Base-by-base conservation (phyloP, 2,888 invertebrate genomes). In the Scaptodrosophila latifasciaeformis region DNA sequence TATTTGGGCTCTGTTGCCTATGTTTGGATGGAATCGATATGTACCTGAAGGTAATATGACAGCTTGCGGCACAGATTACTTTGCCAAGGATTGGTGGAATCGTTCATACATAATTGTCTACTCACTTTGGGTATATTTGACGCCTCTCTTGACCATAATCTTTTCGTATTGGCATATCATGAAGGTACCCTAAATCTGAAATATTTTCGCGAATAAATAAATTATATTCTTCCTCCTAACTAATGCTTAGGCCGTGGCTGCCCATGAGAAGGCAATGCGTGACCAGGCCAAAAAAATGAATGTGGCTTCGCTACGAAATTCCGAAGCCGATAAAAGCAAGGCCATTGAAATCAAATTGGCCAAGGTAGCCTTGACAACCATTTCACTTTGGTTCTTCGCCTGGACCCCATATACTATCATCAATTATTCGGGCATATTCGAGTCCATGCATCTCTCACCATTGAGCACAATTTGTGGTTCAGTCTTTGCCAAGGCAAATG, bases 21-120 rank as follows among this genome's bases (percentile, higher is more conserved):
- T 91, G 62, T 86, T 91, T 44, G 91, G 91, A 47, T 91, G 89
- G 89, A 89, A 89, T 76, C 87, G 89, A 66, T 91, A 91, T 81
- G 90, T 91, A 10, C 91, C 91, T 2, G 91, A 91, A 82, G 91
- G 91, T 3, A 91, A 91, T 74, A 90, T 91, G 88, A 90, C 90
- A 0, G 89, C 90, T 1, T 91, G 91, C 65, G 91, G 89, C 50
- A 89, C 88, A 3, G 90, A 90, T 65, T 90, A 89, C 68, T 85
- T 90, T 31, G 86, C 86, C 35, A 87, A 88, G 65, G 88, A 88
- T 56, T 89, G 89, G 89, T 68, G 70, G 21, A 88, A 88, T 54
- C 86, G 86, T 39, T 89, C 89, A 5, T 90, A 89, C 70, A 89
- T 90, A 55, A 77, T 89, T 35, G 87, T 89, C 19, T 90, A 88